A percentile compares a stretch with the other conserved stretches of the same genome.
phyloP scores from a whole-genome alignment of 1,140 invertebrate genomes.

The Apis mellifera region Amel_HAv3.1 CM009938.2:3930001-3930500 shows the following conservation, averaged over 20 bases:
- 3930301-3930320: not conserved
- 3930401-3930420: not conserved
- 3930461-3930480: conserved; percentile 78
- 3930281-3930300: not conserved
- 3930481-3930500: conserved; percentile 76
- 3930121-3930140: not conserved
- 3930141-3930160: not conserved
- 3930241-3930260: not conserved
- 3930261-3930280: not conserved
- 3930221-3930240: not conserved
- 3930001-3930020: too few relatives aligned
- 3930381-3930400: conserved; percentile 5
- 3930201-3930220: not conserved
- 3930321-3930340: conserved; percentile 3
- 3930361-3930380: not conserved
- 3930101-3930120: not conserved
- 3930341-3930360: not conserved
- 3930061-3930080: not conserved
- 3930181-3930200: not conserved
- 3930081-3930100: not conserved
- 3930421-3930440: not conserved
- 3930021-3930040: not conserved
- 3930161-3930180: not conserved
- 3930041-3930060: too few relatives aligned
- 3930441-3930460: conserved; percentile 60